A percentile compares a stretch with the other conserved stretches of the same genome.
These are phyloP conservation scores for Orgyia antiqua DNA, from an alignment of 2,888 invertebrate species.

Conservation along the genomic window DNA sequence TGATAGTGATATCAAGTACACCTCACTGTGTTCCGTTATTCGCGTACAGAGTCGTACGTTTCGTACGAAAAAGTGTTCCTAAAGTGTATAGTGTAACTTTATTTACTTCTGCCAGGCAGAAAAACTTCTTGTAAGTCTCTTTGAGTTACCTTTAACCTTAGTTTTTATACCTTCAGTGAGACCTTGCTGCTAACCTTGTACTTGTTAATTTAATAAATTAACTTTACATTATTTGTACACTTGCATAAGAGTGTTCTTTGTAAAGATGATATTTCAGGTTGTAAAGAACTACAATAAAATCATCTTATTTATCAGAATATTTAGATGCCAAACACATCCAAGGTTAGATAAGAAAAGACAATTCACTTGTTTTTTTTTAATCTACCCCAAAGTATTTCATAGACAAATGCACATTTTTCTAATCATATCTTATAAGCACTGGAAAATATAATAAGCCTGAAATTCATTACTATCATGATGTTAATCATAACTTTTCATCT, in stretches of 20 bases:
- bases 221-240: constrained; percentile 5
- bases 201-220: constrained; percentile 8
- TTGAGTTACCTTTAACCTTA: constrained; percentile 19
- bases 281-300: too few relatives aligned
- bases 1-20: constrained; percentile 48
- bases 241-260: background rate
- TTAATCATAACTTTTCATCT: too few relatives aligned
- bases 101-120: constrained; percentile 13
- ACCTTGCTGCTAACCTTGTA: constrained; percentile 22
- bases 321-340: background rate
- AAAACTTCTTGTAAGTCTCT: constrained; percentile 23
- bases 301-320: too few relatives aligned
- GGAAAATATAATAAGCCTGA: too few relatives aligned
- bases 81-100: constrained; percentile 19
- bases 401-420: too few relatives aligned
- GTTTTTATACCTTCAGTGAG: constrained; percentile 19
- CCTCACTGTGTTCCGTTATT: constrained; percentile 33
- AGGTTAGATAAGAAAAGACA: too few relatives aligned
- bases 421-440: too few relatives aligned
- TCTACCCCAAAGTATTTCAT: too few relatives aligned
- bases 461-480: too few relatives aligned
- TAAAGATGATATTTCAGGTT: background rate
- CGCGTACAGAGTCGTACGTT: constrained; percentile 24
- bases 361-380: too few relatives aligned
- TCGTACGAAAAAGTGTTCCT: constrained; percentile 24